Percentiles rank a stretch among this genome's conserved stretches.
phyloP scores from a whole-genome alignment of 2,797 vertebrate genomes.

The Alectoris magna region DNA sequence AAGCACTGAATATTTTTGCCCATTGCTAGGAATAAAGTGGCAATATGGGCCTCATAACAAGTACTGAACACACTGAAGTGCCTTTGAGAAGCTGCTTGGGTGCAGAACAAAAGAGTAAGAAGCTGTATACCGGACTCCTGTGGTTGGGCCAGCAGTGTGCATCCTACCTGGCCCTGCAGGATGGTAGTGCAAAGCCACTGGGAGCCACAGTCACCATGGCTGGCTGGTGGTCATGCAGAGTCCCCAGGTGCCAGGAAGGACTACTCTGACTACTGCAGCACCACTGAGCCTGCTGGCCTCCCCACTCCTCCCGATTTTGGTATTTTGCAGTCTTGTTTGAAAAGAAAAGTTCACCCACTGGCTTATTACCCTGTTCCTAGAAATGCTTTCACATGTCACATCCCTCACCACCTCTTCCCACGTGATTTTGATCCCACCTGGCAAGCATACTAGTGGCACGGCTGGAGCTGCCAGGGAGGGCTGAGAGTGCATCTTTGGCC shows the following conservation, averaged over 20 bases:
- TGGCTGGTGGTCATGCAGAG: neutral
- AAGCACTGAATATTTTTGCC: neutral
- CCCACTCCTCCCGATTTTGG: neutral
- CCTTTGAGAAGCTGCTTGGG: neutral
- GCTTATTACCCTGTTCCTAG: neutral
- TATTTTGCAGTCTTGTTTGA: neutral
- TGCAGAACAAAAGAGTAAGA: neutral
- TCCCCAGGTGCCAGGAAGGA: neutral
- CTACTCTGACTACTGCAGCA: neutral
- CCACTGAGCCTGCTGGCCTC: fast-evolving
- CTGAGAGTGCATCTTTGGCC: neutral
- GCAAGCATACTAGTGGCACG: fast-evolving
- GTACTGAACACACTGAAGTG: neutral
- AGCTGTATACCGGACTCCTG: fast-evolving
- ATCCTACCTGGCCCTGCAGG: too few relatives aligned
- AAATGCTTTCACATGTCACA: fast-evolving
- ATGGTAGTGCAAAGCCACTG: neutral
- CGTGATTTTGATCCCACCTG: fast-evolving
- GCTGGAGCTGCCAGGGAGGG: neutral
- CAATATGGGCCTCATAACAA: neutral
- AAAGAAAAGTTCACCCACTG: neutral
- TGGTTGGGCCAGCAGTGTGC: neutral
- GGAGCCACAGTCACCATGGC: neutral
- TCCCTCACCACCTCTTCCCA: neutral
- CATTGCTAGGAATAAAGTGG: neutral